A percentile compares a stretch with the other conserved stretches of the same genome.
phyloP scores from a whole-genome alignment of 1,140 invertebrate species.

The Cotesia typhae region DNA sequence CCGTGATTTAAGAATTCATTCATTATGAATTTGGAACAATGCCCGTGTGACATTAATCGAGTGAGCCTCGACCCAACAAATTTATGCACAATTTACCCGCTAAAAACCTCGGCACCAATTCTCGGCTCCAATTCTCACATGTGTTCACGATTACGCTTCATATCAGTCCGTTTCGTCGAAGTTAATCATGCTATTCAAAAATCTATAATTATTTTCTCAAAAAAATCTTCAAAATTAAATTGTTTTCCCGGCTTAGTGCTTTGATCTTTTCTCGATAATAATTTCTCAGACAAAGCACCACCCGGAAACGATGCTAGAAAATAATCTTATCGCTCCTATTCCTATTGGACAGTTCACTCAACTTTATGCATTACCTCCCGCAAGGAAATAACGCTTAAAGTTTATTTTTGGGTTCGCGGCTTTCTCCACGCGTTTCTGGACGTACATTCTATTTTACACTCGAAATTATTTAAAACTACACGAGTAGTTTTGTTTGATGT shows the following conservation, averaged over 20 bases:
- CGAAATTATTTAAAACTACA: neutral
- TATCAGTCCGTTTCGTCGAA: neutral
- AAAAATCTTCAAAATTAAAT: no score
- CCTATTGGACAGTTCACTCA: conserved; percentile 41
- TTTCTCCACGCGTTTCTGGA: conserved; percentile 27
- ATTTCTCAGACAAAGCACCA: no score
- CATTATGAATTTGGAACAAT: conserved; percentile 41
- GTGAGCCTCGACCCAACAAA: conserved; percentile 27
- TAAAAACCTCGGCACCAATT: conserved; percentile 41
- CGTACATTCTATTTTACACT: neutral
- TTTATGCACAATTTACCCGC: conserved; percentile 37
- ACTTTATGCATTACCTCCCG: conserved; percentile 41
- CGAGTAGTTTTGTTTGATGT: no score
- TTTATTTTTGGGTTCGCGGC: conserved; percentile 39
- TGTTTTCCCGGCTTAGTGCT: no score
- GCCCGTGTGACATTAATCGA: conserved; percentile 37
- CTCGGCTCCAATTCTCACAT: conserved; percentile 27
- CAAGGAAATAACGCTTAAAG: conserved; percentile 33
- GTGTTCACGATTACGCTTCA: conserved; percentile 15
- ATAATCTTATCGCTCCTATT: conserved; percentile 19
- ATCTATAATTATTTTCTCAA: no score
- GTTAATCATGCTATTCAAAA: no score
- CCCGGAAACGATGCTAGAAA: conserved; percentile 16
- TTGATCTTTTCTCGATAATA: no score
- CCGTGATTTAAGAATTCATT: conserved; percentile 36